Percentiles rank a stretch among this genome's conserved stretches.
Evolutionary conservation across 2,113 vertebrate genomes (phyloP).

Genomic region (Actenoides lindsayi): DNA sequence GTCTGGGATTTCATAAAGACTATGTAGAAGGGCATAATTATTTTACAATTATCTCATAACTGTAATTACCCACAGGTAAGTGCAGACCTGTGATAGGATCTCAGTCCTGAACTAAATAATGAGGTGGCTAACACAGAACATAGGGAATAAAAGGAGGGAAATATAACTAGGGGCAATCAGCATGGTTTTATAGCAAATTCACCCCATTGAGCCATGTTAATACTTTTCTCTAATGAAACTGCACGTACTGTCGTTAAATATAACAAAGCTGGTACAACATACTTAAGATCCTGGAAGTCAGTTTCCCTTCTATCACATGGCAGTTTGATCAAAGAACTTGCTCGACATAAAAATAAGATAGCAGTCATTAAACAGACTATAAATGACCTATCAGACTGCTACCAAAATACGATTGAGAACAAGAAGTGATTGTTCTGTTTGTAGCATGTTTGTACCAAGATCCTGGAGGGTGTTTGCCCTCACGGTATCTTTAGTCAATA

Average conservation of each 20-base stretch:
- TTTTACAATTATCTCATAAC: neutral
- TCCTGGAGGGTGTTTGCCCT: neutral
- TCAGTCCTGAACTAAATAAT: neutral
- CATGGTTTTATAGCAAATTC: neutral
- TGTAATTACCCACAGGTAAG: neutral
- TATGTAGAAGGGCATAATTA: neutral
- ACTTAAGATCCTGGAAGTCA: conserved; percentile 9
- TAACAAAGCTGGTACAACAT: neutral
- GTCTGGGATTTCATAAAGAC: neutral
- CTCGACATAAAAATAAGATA: conserved; percentile 20
- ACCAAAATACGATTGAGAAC: neutral
- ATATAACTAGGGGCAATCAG: neutral
- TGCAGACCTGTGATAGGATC: neutral
- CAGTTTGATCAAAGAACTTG: conserved; percentile 20
- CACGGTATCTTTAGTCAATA: neutral
- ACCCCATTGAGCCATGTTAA: neutral
- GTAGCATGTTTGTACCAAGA: neutral
- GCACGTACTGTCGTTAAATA: neutral
- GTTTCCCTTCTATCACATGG: neutral
- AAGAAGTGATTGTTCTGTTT: neutral
- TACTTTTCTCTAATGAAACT: neutral
- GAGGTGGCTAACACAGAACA: neutral
- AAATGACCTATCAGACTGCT: neutral
- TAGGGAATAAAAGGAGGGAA: neutral
- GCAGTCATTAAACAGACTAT: neutral